These are phyloP conservation scores for Callopanchax toddi DNA, from an alignment of 2,113 vertebrate genomes.

Conservation along the genomic window DNA sequence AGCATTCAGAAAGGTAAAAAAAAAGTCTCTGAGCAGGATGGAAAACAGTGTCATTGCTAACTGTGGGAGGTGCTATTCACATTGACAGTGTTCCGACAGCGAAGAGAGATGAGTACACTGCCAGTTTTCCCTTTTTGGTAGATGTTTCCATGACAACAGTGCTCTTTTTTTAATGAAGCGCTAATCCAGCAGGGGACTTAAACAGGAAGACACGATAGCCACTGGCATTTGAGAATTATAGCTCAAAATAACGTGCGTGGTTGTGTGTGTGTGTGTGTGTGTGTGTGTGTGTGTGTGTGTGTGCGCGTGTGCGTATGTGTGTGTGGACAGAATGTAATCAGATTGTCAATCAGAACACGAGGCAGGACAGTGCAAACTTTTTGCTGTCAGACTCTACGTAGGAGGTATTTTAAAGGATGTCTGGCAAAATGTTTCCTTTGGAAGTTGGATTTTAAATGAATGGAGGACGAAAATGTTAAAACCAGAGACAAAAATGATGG, in stretches of 20 bases:
- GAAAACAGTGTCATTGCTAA: constrained; percentile 9
- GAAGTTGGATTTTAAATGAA: constrained; percentile 28
- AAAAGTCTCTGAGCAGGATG: constrained; percentile 7
- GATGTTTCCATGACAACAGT: constrained; percentile 63
- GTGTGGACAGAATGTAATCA: constrained; percentile 37
- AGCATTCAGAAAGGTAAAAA: constrained; percentile 5
- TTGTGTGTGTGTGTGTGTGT: constrained; percentile 10
- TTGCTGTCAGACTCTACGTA: constrained; percentile 13
- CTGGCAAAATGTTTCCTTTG: constrained; percentile 46
- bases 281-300: constrained; percentile 20
- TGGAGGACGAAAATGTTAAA: constrained; percentile 31
- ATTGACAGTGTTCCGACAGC: constrained; percentile 17
- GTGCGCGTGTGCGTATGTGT: constrained; percentile 15
- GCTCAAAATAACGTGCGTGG: neutral
- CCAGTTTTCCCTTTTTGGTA: constrained; percentile 45
- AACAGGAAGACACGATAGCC: constrained; percentile 52
- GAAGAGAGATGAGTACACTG: constrained; percentile 34
- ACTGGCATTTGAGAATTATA: neutral
- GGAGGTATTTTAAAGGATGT: constrained; percentile 48
- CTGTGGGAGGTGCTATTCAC: constrained; percentile 31
- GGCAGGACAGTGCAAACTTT: constrained; percentile 8
- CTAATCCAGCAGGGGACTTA: constrained; percentile 56
- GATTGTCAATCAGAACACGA: constrained; percentile 38
- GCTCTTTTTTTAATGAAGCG: constrained; percentile 58
- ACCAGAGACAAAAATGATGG: constrained; percentile 41